These are phyloP conservation scores for Formica exsecta DNA, from an alignment of 1,140 invertebrate genomes.

Conservation along the genomic window DNA sequence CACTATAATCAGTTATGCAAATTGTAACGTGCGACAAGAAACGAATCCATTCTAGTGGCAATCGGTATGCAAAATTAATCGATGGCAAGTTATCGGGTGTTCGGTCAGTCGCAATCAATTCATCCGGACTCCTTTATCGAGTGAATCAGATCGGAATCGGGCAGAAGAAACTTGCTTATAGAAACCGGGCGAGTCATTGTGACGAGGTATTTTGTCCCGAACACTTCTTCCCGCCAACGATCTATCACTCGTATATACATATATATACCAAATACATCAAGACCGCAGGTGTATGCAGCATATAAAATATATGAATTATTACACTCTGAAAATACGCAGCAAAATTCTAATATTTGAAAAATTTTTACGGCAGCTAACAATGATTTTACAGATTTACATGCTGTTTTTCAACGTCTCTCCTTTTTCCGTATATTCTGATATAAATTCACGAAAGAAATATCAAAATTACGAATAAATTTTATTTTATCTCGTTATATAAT, in stretches of 20 bases:
- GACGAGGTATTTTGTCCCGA: slow-evolving; percentile 67
- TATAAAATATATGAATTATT: slow-evolving; percentile 55
- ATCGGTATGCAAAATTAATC: slow-evolving; percentile 68
- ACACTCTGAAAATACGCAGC: slow-evolving; percentile 4
- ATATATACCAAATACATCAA: slow-evolving; percentile 28
- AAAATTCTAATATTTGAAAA: neutral
- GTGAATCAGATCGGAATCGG: slow-evolving; percentile 68
- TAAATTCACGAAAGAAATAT: neutral
- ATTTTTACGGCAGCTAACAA: neutral
- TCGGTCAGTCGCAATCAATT: slow-evolving; percentile 69
- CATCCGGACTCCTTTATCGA: slow-evolving; percentile 61
- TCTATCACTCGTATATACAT: slow-evolving; percentile 62
- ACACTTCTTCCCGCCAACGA: slow-evolving; percentile 66
- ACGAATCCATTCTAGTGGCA: slow-evolving; percentile 30
- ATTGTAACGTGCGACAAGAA: slow-evolving; percentile 30
- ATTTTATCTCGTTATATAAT: neutral
- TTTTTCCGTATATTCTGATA: neutral
- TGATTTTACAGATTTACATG: neutral
- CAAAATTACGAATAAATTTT: neutral
- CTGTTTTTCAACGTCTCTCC: neutral
- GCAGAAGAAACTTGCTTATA: slow-evolving; percentile 69
- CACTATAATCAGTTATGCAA: slow-evolving; percentile 24
- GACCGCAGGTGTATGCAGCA: slow-evolving; percentile 65
- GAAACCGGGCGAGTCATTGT: slow-evolving; percentile 70
- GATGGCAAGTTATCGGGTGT: slow-evolving; percentile 60